Base-by-base conservation (phyloP, 2,888 invertebrate species). In the Caenorhabditis sinica region DNA sequence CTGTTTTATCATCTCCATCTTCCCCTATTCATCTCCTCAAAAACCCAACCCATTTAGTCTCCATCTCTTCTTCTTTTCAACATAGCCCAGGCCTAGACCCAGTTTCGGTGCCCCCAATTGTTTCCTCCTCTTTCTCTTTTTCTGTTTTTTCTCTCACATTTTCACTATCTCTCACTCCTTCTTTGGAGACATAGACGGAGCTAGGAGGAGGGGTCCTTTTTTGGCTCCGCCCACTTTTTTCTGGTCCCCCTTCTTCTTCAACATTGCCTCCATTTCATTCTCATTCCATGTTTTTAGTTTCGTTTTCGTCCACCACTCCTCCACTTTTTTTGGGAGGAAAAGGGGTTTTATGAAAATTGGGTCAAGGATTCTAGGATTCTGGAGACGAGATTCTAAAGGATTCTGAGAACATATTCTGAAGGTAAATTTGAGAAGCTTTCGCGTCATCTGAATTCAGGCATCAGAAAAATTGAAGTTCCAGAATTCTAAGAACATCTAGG, bases 191-290 rank as follows among this genome's bases (percentile, higher is more conserved):
- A 40, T 69, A 60, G 11, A 49, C n/a, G 11, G 77, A 76, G 76
- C 77, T 6, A 11, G 13, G 13, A 40, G 33, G 33, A 36, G 40
- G 40, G 40, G 40, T 40, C 40, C 40, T 40, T 11, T n/a, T 40
- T 20, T 45, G 30, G 28, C 68, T 53, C 76, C 66, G 66, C 72
- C 76, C 72, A 36, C 63, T 65, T 53, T 33, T n/a, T 13, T 43
- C 33, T 25, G 36, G 56, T 25, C 60, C 49, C 49, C 63, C 65
- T 30, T 58, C 51, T 15, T 68, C 15, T 63, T 51, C 60, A 40
- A 40, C 43, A 49, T 40, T 43, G 28, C 66, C 33, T 49, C 63
- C 73, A 60, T 75, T 82, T 76, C 63, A 76, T 76, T 75, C n/a
- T n/a, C 63, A 69, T 82, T 74, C 49, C 60, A 40, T 69, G 33